Conservation (phyloP, 2,888 invertebrate species). For the Euplagia quadripunctaria region DNA sequence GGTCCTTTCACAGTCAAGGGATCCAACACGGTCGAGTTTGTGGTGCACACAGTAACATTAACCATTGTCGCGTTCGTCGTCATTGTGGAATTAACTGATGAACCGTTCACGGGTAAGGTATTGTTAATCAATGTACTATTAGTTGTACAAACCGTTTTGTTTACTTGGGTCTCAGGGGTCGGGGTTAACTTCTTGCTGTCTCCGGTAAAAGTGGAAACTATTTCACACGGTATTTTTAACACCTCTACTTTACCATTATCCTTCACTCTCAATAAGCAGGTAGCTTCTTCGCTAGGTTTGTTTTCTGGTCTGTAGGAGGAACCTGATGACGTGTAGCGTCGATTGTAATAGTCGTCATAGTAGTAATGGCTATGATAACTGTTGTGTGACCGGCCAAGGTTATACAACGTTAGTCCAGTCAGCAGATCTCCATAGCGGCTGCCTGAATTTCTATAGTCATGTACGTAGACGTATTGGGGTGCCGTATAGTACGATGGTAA, state of each 20-base stretch:
- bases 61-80: conserved; percentile 43
- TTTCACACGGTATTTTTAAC: conserved; percentile 80
- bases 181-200: conserved; percentile 60
- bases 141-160: conserved; percentile 68
- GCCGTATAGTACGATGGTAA: conserved; percentile 63
- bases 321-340: conserved; percentile 59
- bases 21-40: conserved; percentile 62
- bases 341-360: conserved; percentile 77
- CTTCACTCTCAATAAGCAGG: conserved; percentile 71
- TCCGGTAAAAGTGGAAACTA: conserved; percentile 79
- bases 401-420: conserved; percentile 78
- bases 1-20: conserved; percentile 71
- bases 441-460: conserved; percentile 74
- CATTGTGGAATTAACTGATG: conserved; percentile 17
- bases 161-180: conserved; percentile 51
- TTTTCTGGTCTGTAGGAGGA: conserved; percentile 45
- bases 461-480: conserved; percentile 77
- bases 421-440: conserved; percentile 77
- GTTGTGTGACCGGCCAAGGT: conserved; percentile 76
- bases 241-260: conserved; percentile 67
- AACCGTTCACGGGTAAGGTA: conserved; percentile 26
- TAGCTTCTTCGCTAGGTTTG: conserved; percentile 64
- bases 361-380: conserved; percentile 75
- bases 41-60: conserved; percentile 63
- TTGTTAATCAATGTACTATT: conserved; percentile 63